phyloP scores from a whole-genome alignment of 2,797 vertebrate genomes.

The Gobio occitaniae region DNA sequence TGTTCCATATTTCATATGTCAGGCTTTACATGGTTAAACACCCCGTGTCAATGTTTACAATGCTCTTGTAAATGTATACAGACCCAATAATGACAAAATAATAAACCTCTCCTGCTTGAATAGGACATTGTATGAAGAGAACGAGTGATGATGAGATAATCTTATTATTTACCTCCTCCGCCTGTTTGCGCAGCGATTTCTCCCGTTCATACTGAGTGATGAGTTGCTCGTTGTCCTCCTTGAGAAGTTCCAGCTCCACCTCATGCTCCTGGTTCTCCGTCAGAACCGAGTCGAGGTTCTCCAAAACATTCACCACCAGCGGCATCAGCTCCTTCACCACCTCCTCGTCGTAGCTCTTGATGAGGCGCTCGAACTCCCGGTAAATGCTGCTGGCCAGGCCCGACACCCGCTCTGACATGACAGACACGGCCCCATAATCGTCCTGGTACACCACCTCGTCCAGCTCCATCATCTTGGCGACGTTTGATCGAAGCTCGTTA shows the following conservation, averaged over 20 bases:
- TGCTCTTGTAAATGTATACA: neutral
- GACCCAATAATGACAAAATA: neutral
- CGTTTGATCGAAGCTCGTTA: slow-evolving; percentile 8
- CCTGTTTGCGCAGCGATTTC: slow-evolving; percentile 91
- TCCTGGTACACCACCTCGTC: slow-evolving; percentile 98
- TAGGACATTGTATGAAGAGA: neutral
- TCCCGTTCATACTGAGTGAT: slow-evolving; percentile 88
- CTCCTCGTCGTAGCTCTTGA: slow-evolving; percentile 88
- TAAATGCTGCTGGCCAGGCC: slow-evolving; percentile 90
- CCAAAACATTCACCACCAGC: slow-evolving; percentile 87
- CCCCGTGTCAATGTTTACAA: neutral
- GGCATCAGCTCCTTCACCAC: slow-evolving; percentile 90
- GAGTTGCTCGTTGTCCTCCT: slow-evolving; percentile 89
- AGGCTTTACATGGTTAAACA: neutral
- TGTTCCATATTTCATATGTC: neutral
- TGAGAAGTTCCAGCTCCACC: slow-evolving; percentile 86
- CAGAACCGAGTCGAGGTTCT: slow-evolving; percentile 87
- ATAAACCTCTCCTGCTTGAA: neutral
- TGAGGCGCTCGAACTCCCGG: slow-evolving; percentile 89
- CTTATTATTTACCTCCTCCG: slow-evolving; percentile 85
- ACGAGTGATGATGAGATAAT: neutral
- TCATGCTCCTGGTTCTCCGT: slow-evolving; percentile 89
- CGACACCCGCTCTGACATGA: slow-evolving; percentile 91
- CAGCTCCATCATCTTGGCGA: slow-evolving; percentile 92
- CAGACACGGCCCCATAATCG: slow-evolving; percentile 94